phyloP scores from a whole-genome alignment of 2,113 vertebrate species.

The Cygnus atratus region DNA sequence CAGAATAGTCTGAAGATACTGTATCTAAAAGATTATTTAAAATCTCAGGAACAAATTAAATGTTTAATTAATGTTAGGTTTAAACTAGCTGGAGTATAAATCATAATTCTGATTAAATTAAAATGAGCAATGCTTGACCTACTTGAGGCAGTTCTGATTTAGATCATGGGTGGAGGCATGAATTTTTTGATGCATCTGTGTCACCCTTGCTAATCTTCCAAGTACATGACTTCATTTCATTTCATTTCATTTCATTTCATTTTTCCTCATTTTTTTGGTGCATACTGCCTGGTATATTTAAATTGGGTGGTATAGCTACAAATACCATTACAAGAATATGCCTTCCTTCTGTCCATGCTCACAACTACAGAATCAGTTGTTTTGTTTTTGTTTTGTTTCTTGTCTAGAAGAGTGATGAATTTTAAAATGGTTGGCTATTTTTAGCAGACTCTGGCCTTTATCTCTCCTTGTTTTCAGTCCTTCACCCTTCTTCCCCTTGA shows the following conservation, averaged over 20 bases:
- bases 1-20: background rate
- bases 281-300: background rate
- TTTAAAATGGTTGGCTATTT: background rate
- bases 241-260: background rate
- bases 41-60: background rate
- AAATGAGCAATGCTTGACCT: constrained; percentile 18
- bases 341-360: background rate
- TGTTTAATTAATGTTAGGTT: constrained; percentile 23
- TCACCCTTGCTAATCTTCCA: constrained; percentile 19
- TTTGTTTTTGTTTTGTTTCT: background rate
- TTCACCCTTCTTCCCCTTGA: background rate
- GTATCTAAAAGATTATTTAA: background rate
- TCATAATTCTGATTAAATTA: constrained; percentile 42
- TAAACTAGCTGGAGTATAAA: background rate
- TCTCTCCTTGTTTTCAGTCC: background rate
- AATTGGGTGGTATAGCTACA: background rate
- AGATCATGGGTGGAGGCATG: background rate
- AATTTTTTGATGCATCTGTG: constrained; percentile 23
- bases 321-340: background rate
- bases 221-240: background rate
- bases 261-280: background rate
- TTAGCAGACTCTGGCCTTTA: background rate
- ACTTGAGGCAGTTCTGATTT: constrained; percentile 40
- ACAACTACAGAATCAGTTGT: background rate
- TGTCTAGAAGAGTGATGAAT: background rate